Conservation (phyloP, 2,888 invertebrate genomes). For the Folsomia candida region DNA sequence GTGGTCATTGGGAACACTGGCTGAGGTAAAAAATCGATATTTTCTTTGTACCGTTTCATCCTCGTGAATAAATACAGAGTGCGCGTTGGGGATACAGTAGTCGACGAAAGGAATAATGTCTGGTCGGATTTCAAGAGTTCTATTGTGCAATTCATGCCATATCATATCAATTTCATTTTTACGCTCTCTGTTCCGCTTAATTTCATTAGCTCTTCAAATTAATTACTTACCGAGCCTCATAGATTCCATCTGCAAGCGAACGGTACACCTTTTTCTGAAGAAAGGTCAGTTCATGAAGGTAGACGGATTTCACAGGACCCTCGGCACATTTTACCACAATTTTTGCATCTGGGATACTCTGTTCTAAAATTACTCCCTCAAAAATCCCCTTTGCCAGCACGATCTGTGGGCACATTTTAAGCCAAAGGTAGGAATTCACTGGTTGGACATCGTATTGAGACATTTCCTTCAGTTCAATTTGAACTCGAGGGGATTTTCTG, state of each 20-base stretch:
- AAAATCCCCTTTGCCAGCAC: slow-evolving; percentile 3
- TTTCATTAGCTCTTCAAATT: too few relatives aligned
- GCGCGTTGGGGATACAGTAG: neutral
- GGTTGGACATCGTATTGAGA: slow-evolving; percentile 7
- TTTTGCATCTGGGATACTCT: neutral
- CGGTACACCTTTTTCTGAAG: neutral
- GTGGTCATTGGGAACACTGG: neutral
- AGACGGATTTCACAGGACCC: slow-evolving; percentile 9
- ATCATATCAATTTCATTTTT: neutral
- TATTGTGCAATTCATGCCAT: neutral
- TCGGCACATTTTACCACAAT: slow-evolving; percentile 10
- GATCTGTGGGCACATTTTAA: neutral
- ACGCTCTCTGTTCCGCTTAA: too few relatives aligned
- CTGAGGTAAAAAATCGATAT: neutral
- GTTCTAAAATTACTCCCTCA: neutral
- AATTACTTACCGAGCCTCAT: neutral
- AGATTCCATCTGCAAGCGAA: neutral
- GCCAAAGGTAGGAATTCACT: neutral
- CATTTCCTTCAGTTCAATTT: neutral
- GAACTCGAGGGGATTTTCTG: too few relatives aligned
- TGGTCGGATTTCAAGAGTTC: neutral
- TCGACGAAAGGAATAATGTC: neutral
- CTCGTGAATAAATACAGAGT: neutral
- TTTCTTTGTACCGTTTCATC: neutral
- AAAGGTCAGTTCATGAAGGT: slow-evolving; percentile 6